Evolutionary conservation across 2,797 vertebrate genomes (phyloP).

Genomic region (Tiaroga cobitis): DNA sequence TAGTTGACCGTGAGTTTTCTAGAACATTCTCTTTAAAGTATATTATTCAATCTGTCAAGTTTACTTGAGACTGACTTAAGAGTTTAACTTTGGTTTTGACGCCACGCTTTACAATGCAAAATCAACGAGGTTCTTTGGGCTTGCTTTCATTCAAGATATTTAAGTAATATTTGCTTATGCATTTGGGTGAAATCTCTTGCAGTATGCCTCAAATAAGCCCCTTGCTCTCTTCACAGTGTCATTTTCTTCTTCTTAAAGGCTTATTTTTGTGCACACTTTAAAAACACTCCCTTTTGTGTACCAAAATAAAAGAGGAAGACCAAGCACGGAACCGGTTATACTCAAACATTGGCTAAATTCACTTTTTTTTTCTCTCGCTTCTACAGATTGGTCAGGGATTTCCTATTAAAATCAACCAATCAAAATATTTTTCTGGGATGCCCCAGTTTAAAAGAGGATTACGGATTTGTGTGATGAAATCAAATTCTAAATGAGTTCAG

Average conservation of each 20-base stretch:
- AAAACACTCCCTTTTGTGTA: constrained; percentile 41
- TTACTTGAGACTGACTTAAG: too few relatives aligned
- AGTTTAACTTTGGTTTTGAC: not conserved
- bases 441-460: constrained; percentile 15
- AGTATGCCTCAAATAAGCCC: constrained; percentile 22
- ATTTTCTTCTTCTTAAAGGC: not conserved
- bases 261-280: constrained; percentile 29
- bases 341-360: constrained; percentile 39
- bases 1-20: constrained; percentile 39
- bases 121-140: constrained; percentile 9
- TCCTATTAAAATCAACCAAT: constrained; percentile 78
- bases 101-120: constrained; percentile 9
- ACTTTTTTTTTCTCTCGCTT: not conserved
- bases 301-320: constrained; percentile 18
- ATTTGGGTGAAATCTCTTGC: not conserved
- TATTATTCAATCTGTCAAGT: not conserved
- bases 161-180: constrained; percentile 18
- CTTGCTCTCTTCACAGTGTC: not conserved
- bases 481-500: not conserved
- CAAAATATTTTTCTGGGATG: constrained; percentile 36
- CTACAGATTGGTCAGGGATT: constrained; percentile 56
- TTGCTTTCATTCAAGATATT: constrained; percentile 18
- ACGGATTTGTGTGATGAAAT: not conserved
- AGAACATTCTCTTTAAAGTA: constrained; percentile 36
- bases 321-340: constrained; percentile 43